Conservation (phyloP, 2,888 invertebrate genomes). For the Sphecodes monilicornis region DNA sequence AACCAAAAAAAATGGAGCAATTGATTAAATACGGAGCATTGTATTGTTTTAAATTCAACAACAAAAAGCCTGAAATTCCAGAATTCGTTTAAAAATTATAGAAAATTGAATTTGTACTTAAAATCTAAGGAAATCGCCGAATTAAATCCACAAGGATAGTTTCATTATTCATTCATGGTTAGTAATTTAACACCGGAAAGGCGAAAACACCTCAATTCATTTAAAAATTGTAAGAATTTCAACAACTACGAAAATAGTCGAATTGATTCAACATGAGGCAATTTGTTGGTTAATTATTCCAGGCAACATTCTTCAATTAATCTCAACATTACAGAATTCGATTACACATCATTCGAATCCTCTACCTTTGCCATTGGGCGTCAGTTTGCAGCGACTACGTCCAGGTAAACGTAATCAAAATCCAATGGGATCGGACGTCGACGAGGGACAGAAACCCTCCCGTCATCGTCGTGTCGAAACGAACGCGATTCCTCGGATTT, state of each 20-base stretch:
- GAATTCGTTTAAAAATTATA: too few species aligned
- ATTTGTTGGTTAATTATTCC: neutral
- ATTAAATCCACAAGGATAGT: too few species aligned
- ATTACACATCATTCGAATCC: neutral
- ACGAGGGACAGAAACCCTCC: slow-evolving; percentile 6
- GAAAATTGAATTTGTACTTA: too few species aligned
- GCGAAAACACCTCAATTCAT: too few species aligned
- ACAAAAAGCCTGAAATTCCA: too few species aligned
- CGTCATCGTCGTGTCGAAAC: neutral
- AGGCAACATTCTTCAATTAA: neutral
- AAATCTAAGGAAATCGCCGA: neutral
- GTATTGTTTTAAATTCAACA: too few species aligned
- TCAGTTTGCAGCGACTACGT: slow-evolving; percentile 43
- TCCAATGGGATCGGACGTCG: slow-evolving; percentile 49
- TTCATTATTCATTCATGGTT: too few species aligned
- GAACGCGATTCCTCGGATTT: neutral
- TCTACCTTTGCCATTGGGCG: neutral
- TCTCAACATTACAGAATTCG: neutral
- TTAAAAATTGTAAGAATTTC: too few species aligned
- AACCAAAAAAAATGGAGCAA: too few species aligned
- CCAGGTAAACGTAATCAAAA: slow-evolving; percentile 59
- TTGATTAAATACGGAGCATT: too few species aligned
- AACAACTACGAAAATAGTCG: neutral
- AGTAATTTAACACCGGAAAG: neutral
- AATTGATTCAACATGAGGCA: neutral